Evolutionary conservation across 2,797 vertebrate species (phyloP).

Genomic region (Aldrovandia affinis): DNA sequence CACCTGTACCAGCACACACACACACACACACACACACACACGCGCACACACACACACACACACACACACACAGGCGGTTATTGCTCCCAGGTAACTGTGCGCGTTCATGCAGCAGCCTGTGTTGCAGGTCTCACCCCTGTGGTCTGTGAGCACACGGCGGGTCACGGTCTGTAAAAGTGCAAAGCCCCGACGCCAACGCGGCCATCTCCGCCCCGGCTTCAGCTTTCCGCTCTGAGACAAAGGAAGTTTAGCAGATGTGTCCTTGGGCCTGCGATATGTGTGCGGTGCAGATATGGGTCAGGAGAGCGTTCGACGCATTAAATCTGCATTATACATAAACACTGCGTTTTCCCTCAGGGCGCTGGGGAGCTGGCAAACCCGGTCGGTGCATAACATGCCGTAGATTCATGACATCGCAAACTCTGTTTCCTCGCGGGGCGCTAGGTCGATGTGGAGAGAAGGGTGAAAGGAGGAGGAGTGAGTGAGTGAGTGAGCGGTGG

Average conservation of each 20-base stretch:
- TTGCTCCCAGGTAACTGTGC: too few relatives aligned
- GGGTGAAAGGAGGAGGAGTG: background rate
- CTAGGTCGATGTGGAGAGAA: background rate
- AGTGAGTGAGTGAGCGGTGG: background rate
- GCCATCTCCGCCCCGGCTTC: background rate
- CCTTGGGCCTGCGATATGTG: background rate
- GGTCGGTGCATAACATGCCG: too few relatives aligned
- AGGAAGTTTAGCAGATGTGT: background rate
- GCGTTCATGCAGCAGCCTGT: too few relatives aligned
- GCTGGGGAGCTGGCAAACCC: too few relatives aligned
- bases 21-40: background rate
- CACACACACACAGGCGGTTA: too few relatives aligned
- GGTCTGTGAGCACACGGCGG: too few relatives aligned
- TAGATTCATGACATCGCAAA: background rate
- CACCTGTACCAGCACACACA: background rate
- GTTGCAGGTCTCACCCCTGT: background rate
- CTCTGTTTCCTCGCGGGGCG: background rate
- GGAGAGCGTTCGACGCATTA: background rate
- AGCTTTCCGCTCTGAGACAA: background rate
- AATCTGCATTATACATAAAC: too few relatives aligned
- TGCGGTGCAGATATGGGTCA: background rate
- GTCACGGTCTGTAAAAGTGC: background rate
- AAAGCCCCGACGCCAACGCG: background rate
- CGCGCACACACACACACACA: background rate
- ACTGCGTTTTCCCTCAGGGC: too few relatives aligned